Conservation (phyloP, 2,797 vertebrate genomes). For the Phataginus tetradactyla region DNA sequence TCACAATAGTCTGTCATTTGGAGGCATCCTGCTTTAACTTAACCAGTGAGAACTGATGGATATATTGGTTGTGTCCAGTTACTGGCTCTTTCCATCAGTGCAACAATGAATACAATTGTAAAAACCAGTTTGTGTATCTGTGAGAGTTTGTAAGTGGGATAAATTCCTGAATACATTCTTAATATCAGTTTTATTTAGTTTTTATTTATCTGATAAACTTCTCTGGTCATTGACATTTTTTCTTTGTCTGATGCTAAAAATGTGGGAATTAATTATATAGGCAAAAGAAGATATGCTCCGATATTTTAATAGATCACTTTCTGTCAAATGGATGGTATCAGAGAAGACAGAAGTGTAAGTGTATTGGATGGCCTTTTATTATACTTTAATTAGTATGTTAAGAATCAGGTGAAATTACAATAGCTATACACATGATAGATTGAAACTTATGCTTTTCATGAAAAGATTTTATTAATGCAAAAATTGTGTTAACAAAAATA, state of each 20-base stretch:
- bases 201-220: neutral
- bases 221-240: neutral
- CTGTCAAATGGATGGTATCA: neutral
- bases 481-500: neutral
- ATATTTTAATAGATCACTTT: neutral
- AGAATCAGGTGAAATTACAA: neutral
- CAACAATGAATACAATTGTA: neutral
- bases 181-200: neutral
- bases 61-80: neutral
- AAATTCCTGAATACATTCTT: neutral
- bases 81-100: neutral
- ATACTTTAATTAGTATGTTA: neutral
- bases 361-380: neutral
- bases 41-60: neutral
- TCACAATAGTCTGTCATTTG: neutral
- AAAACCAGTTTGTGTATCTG: neutral
- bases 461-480: slow-evolving; percentile 23
- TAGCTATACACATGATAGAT: neutral
- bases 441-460: neutral
- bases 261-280: neutral
- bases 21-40: neutral
- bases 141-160: neutral
- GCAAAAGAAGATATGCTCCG: neutral
- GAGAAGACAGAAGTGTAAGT: neutral
- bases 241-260: neutral